Evolutionary conservation across 2,113 vertebrate genomes (phyloP), one percentile per base, ranked within the genome.

Genomic region (Etheostoma spectabile): DNA sequence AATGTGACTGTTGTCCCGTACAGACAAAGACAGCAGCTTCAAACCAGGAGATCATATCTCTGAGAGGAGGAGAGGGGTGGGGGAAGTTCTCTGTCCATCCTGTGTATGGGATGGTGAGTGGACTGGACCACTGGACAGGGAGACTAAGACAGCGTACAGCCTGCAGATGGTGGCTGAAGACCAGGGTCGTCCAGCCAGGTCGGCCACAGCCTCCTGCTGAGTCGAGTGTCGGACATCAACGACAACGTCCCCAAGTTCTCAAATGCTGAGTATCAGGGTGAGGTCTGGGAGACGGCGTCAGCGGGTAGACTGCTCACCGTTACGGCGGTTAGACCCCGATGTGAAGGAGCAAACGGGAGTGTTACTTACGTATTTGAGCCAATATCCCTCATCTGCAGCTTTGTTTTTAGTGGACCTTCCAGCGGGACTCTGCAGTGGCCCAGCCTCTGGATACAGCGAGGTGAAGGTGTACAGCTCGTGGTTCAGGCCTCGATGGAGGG

Each of bases 401-500:
- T 53, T 0, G 2, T 85, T 10, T 96, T 96, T 86, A 52, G 1
- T 96, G 91, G 38, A 93, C 42, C 80, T 0, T 70, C 67, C 55
- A 92, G 87, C 0, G 95, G 96, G 38, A 67, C 63, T 64, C 83
- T 96, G 77, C 83, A 4, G 53, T 96, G 78, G 83, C 2, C 66
- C 84, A 85, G 77, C 57, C 80, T 65, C 88, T 96, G 88, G 94
- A 96, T 95, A 94, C 82, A 93, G 93, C 64, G 45, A 65, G 55
- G 76, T 11, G 18, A 93, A 80, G 2, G 8, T 45, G 64, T 96
- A 93, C 90, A 61, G 68, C 13, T 96, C 55, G 15, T 15, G 64
- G 91, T 96, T 64, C 82, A 93, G 79, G 96, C 93, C 12, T 85
- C 11, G 95, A 96, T n/a, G 92, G 90, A 24, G 96, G 95, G 19